These are phyloP conservation scores for Zaprionus lineosus DNA, from an alignment of 2,888 invertebrate species.

Conservation along the genomic window DNA sequence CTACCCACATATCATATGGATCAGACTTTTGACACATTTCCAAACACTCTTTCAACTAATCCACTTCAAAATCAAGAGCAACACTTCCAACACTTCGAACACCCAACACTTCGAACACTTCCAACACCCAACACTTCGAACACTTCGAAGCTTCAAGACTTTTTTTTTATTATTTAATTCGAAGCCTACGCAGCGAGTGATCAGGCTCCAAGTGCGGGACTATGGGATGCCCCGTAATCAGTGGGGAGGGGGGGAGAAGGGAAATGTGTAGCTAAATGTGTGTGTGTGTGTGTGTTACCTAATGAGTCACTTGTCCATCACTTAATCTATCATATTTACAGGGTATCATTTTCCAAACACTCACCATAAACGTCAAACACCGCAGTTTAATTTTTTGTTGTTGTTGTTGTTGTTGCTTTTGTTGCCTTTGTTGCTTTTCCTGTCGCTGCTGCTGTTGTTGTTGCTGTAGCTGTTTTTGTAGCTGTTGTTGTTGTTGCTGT, in stretches of 20 bases:
- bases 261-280: too few relatives aligned
- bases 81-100: neutral
- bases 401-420: slow-evolving; percentile 26
- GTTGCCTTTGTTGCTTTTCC: too few relatives aligned
- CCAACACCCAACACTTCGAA: too few relatives aligned
- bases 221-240: too few relatives aligned
- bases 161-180: too few relatives aligned
- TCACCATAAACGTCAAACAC: slow-evolving; percentile 76
- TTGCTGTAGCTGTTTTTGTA: slow-evolving; percentile 8
- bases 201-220: too few relatives aligned
- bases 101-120: too few relatives aligned
- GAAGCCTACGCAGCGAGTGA: too few relatives aligned
- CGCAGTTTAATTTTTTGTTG: slow-evolving; percentile 71
- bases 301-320: neutral
- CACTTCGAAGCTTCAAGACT: too few relatives aligned
- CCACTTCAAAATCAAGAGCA: neutral
- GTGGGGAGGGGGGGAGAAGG: too few relatives aligned
- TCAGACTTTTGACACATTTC: neutral
- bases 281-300: too few relatives aligned
- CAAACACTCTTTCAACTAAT: neutral
- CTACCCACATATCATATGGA: neutral
- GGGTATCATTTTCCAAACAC: slow-evolving; percentile 4
- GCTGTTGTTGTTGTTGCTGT: slow-evolving; percentile 17
- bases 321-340: neutral
- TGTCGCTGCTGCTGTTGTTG: too few relatives aligned